Conservation (phyloP, 1,140 invertebrate species). For the Pseudomyrmex dendroicus region DNA sequence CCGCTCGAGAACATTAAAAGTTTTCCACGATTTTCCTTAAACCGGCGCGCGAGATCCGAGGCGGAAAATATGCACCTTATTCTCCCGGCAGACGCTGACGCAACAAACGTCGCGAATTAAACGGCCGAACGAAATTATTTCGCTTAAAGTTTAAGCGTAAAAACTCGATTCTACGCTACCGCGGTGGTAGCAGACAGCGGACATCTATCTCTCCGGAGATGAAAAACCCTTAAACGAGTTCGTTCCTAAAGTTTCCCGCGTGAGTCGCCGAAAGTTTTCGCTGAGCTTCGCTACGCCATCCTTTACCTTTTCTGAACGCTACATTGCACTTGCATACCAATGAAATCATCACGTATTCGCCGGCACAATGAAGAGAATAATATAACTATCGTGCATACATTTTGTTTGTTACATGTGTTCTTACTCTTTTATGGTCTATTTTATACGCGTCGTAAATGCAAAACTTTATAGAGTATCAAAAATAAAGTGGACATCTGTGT, state of each 20-base stretch:
- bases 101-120: conserved; percentile 58
- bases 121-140: conserved; percentile 53
- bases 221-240: conserved; percentile 62
- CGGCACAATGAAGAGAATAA: conserved; percentile 11
- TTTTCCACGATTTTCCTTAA: conserved; percentile 43
- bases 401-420: not conserved
- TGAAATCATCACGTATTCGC: conserved; percentile 37
- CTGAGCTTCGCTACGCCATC: conserved; percentile 2
- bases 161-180: conserved; percentile 45
- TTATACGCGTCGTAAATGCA: not conserved
- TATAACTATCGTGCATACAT: not conserved
- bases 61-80: conserved; percentile 46
- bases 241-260: conserved; percentile 61
- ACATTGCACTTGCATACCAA: conserved; percentile 38
- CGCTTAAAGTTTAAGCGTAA: conserved; percentile 56
- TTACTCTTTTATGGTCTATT: conserved; percentile 1
- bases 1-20: conserved; percentile 20
- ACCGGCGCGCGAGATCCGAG: conserved; percentile 15
- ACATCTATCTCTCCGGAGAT: conserved; percentile 49
- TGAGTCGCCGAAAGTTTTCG: conserved; percentile 34
- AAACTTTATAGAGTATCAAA: no score
- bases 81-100: conserved; percentile 52
- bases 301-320: conserved; percentile 5
- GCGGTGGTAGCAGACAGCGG: conserved; percentile 23
- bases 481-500: no score